Conservation (phyloP, 1,140 invertebrate genomes). For the Cyrtorhinus lividipennis region DNA sequence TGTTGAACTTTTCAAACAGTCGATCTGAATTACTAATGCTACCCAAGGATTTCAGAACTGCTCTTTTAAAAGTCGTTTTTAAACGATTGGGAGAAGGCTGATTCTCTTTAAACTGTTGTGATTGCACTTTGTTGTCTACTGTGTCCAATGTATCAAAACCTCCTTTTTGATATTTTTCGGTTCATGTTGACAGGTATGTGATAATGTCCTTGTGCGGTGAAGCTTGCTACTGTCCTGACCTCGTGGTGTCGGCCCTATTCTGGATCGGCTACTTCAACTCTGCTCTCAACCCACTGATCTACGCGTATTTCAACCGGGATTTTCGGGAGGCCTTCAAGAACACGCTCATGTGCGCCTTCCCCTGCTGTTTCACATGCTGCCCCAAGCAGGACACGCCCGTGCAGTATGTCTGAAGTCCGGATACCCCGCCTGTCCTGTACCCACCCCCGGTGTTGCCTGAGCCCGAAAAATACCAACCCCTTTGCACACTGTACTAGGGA, state of each 20-base stretch:
- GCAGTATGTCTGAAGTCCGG: conserved; percentile 22
- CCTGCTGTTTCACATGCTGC: conserved; percentile 48
- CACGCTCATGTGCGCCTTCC: conserved; percentile 68
- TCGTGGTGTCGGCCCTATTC: conserved; percentile 65
- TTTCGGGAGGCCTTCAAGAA: conserved; percentile 94
- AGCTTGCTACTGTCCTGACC: conserved; percentile 61
- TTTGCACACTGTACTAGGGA: neutral
- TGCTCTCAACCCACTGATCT: conserved; percentile 91
- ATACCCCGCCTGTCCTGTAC: conserved; percentile 1
- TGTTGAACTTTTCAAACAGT: too few species aligned
- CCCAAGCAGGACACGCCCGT: conserved; percentile 21
- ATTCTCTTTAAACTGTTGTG: too few species aligned
- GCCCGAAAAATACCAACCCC: neutral
- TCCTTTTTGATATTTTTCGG: too few species aligned
- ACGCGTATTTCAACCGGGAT: conserved; percentile 96
- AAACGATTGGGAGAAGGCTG: too few species aligned
- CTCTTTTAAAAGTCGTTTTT: too few species aligned
- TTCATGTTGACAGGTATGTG: conserved; percentile 83
- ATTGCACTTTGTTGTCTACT: too few species aligned
- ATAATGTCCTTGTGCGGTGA: conserved; percentile 69
- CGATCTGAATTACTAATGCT: too few species aligned
- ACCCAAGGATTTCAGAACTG: too few species aligned
- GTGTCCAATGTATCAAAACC: too few species aligned
- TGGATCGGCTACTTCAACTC: conserved; percentile 90
- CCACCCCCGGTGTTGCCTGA: conserved; percentile 3